Conservation (phyloP, 2,113 vertebrate species). For the Capreolus pygargus region DNA sequence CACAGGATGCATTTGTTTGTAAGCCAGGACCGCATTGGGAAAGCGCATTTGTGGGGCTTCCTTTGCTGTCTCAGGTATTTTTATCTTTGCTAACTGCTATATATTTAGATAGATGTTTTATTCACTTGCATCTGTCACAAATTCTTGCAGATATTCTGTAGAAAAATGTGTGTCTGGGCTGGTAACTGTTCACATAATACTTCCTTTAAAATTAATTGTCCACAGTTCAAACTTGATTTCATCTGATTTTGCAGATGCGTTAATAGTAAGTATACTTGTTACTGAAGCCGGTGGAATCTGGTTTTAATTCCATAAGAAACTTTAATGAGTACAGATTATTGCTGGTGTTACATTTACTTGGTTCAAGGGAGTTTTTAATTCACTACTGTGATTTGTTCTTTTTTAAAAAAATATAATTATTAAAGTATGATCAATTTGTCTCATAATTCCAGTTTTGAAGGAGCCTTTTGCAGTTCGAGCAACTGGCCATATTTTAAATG, state of each 20-base stretch:
- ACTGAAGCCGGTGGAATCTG: not conserved
- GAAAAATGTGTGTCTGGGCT: not conserved
- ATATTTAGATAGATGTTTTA: conserved; percentile 37
- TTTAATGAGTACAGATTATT: not conserved
- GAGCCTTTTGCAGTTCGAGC: not conserved
- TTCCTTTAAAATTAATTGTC: conserved; percentile 20
- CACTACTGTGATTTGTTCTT: not conserved
- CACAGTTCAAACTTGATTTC: conserved; percentile 35
- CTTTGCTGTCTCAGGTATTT: conserved; percentile 14
- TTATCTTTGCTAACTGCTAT: conserved; percentile 6
- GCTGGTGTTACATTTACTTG: not conserved
- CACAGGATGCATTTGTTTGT: not conserved
- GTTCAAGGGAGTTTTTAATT: not conserved
- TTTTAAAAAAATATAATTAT: not conserved
- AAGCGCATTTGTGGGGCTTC: conserved; percentile 19
- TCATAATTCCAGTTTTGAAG: not conserved
- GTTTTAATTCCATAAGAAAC: conserved; percentile 2
- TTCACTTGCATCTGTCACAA: conserved; percentile 9
- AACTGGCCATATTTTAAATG: not conserved
- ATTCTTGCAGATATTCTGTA: conserved; percentile 25
- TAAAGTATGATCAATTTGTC: not conserved
- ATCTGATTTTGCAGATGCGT: conserved; percentile 5
- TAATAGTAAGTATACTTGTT: not conserved
- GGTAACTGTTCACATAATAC: conserved; percentile 3
- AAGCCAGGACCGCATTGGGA: not conserved